Evolutionary conservation across 1,140 invertebrate genomes (phyloP), one percentile per base, ranked within the genome.

Genomic region (Acarapis woodi): DNA sequence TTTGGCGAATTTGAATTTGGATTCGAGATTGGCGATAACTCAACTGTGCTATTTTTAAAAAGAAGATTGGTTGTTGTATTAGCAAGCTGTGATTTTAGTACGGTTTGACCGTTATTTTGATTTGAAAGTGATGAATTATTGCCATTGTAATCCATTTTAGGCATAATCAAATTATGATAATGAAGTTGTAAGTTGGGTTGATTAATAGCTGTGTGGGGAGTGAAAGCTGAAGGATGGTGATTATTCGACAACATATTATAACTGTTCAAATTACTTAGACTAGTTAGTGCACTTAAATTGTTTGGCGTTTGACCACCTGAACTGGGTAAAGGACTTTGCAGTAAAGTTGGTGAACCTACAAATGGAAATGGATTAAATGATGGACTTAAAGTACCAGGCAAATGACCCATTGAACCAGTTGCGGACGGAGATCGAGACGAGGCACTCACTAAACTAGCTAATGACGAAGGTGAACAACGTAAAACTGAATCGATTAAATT

Each of bases 401-500:
- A 65, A 57, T 90, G 83, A 12, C 80, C 82, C 58, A 87, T 87
- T 39, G 78, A 83, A 12, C 83, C 80, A 49, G 75, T 79, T 12
- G 44, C 43, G 21, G 37, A 41, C 8, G 44, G 44, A 26, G 40
- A 42, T 30, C 74, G 61, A 1, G 76, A 79, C 14, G 25, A 41
- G 3, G 77, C 78, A 48, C 80, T 78, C 46, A 83, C 73, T 32
- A 83, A 70, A n/a, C 77, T 77, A 16, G 74, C 73, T 39, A 93
- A 56, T 25, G 80, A 87, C 45, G 82, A 87, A 1, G 83, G 85
- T 10, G 82, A 90, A 46, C 83, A 80, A 42, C 83, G 66, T 46
- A 93, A 88, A 62, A 90, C 75, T 34, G 80, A 83, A 48, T 79
- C 80, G 47, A 94, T 71, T 53, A 90, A 82, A 49, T 88, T 67